phyloP scores from a whole-genome alignment of 1,140 invertebrate species.

The Colletes latitarsis region DNA sequence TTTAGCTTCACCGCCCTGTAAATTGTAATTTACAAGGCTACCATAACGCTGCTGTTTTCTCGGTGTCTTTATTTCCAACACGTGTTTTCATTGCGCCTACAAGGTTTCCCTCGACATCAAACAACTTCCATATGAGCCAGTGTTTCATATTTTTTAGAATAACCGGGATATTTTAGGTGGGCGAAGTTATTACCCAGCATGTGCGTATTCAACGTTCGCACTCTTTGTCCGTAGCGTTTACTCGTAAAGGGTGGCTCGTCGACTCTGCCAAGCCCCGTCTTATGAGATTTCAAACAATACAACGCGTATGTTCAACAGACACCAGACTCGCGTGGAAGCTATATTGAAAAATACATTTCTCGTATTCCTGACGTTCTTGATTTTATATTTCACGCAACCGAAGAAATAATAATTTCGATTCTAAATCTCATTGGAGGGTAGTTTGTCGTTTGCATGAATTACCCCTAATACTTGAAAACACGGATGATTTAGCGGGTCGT shows the following conservation, averaged over 20 bases:
- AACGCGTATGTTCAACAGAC: too few relatives aligned
- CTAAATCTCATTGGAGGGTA: background rate
- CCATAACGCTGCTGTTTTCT: too few relatives aligned
- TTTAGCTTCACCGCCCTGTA: too few relatives aligned
- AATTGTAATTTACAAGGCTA: too few relatives aligned
- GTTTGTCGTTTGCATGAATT: constrained; percentile 14
- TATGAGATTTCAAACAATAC: background rate
- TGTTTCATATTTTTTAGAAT: background rate
- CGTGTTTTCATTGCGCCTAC: too few relatives aligned
- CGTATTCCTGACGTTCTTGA: too few relatives aligned
- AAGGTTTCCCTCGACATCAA: background rate
- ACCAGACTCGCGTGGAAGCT: too few relatives aligned
- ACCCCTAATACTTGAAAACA: background rate
- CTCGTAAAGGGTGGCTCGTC: background rate
- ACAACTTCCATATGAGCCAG: background rate
- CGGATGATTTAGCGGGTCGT: background rate
- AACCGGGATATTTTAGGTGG: background rate
- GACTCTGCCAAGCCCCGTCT: background rate
- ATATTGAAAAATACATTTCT: too few relatives aligned
- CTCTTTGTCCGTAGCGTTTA: background rate
- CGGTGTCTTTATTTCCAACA: too few relatives aligned
- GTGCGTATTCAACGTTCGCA: background rate
- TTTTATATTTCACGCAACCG: background rate
- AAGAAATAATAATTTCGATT: background rate
- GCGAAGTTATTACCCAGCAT: background rate